These are phyloP conservation scores for Cephus runcator DNA, from an alignment of 2,888 invertebrate species.

Conservation along the genomic window DNA sequence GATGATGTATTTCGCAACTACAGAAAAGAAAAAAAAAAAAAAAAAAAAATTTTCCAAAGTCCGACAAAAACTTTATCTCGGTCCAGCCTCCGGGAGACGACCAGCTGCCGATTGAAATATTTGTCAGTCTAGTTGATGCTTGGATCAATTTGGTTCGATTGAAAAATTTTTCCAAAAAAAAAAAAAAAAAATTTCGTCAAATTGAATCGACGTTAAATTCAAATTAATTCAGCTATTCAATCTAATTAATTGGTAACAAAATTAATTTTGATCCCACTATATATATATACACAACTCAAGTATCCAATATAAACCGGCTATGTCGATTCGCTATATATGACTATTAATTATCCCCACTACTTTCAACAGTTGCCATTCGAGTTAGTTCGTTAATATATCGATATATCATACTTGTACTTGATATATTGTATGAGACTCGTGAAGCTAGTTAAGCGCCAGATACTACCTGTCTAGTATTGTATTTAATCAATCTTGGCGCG, in stretches of 20 bases:
- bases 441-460: too few species aligned
- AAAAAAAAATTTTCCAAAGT: conserved; percentile 1
- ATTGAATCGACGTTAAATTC: too few species aligned
- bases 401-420: background rate
- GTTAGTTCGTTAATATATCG: conserved; percentile 18
- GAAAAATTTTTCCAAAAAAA: too few species aligned
- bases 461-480: too few species aligned
- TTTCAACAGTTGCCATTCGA: background rate
- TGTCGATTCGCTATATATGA: background rate
- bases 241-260: conserved; percentile 14
- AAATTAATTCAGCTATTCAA: conserved; percentile 5
- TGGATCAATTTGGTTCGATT: too few species aligned
- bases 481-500: too few species aligned
- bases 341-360: conserved; percentile 14
- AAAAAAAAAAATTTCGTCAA: too few species aligned
- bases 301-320: too few species aligned
- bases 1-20: conserved; percentile 13
- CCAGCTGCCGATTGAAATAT: too few species aligned
- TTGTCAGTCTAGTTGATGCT: too few species aligned
- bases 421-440: too few species aligned
- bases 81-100: too few species aligned
- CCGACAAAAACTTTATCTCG: background rate
- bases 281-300: background rate
- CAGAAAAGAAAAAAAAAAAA: background rate
- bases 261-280: conserved; percentile 8